phyloP scores from a whole-genome alignment of 2,113 vertebrate species.

The Charadrius vociferus region DNA sequence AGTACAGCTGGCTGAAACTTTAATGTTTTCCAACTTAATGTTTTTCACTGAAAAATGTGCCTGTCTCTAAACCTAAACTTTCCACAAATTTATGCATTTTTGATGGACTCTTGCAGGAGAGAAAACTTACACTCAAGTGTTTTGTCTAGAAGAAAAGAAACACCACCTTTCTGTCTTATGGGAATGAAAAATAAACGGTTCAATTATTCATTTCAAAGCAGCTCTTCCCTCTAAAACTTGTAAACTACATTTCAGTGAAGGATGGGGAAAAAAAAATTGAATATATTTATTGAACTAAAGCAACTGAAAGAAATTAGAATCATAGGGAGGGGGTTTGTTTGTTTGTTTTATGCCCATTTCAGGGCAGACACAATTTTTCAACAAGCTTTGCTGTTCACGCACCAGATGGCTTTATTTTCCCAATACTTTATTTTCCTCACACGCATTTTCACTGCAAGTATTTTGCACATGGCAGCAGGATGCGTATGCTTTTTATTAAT shows the following conservation, averaged over 20 bases:
- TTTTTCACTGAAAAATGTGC: not conserved
- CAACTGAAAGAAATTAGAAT: not conserved
- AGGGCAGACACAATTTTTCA: constrained; percentile 27
- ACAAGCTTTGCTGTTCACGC: constrained; percentile 4
- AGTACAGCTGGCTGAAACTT: not conserved
- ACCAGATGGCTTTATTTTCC: constrained; percentile 53
- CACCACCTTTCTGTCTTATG: not conserved
- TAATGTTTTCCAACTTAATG: not conserved
- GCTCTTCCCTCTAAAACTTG: not conserved
- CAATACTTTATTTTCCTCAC: not conserved
- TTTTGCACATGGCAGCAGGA: not conserved
- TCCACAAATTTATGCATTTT: not conserved
- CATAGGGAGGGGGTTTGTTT: not conserved
- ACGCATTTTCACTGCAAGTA: not conserved
- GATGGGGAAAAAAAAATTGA: not conserved
- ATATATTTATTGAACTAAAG: not conserved
- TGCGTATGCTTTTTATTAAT: constrained; percentile 9
- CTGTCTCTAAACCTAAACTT: not conserved
- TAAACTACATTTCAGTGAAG: not conserved
- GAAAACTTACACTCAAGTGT: not conserved
- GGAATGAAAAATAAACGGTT: not conserved
- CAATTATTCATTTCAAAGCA: constrained; percentile 1
- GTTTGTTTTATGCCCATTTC: constrained; percentile 30
- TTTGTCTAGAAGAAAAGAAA: not conserved
- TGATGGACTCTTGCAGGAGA: not conserved